phyloP scores from a whole-genome alignment of 2,888 invertebrate species.

The Papilio gigon region DNA sequence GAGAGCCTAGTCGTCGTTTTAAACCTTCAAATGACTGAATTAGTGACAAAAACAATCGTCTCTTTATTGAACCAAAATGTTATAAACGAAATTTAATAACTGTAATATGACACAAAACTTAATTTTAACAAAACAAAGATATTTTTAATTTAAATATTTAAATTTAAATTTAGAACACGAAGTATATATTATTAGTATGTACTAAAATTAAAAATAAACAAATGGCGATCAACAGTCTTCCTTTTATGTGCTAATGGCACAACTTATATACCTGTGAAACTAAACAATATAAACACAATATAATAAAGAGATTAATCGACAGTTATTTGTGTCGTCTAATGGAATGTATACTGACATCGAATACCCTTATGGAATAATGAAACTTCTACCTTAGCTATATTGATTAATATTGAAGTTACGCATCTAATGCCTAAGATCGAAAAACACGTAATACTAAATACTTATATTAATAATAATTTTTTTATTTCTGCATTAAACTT shows the following conservation, averaged over 20 bases:
- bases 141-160: slow-evolving; percentile 9
- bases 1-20: slow-evolving; percentile 5
- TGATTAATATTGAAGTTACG: slow-evolving; percentile 31
- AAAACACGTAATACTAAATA: slow-evolving; percentile 34
- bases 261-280: slow-evolving; percentile 24
- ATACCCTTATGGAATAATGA: slow-evolving; percentile 19
- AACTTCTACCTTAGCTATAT: slow-evolving; percentile 31
- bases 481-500: slow-evolving; percentile 33
- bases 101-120: slow-evolving; percentile 39
- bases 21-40: neutral
- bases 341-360: slow-evolving; percentile 37
- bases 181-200: slow-evolving; percentile 14
- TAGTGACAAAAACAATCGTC: neutral
- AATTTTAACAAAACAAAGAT: slow-evolving; percentile 10
- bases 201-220: slow-evolving; percentile 34
- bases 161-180: slow-evolving; percentile 1
- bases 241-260: slow-evolving; percentile 35
- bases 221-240: slow-evolving; percentile 34
- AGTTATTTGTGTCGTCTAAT: slow-evolving; percentile 29
- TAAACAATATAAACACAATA: slow-evolving; percentile 36
- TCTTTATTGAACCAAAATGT: slow-evolving; percentile 15
- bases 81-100: slow-evolving; percentile 32
- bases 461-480: slow-evolving; percentile 41
- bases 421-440: slow-evolving; percentile 42
- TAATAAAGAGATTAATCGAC: slow-evolving; percentile 32